phyloP scores from a whole-genome alignment of 53 echinoderm and acorn worm genomes.

The Temnopleurus reevesii region DNA sequence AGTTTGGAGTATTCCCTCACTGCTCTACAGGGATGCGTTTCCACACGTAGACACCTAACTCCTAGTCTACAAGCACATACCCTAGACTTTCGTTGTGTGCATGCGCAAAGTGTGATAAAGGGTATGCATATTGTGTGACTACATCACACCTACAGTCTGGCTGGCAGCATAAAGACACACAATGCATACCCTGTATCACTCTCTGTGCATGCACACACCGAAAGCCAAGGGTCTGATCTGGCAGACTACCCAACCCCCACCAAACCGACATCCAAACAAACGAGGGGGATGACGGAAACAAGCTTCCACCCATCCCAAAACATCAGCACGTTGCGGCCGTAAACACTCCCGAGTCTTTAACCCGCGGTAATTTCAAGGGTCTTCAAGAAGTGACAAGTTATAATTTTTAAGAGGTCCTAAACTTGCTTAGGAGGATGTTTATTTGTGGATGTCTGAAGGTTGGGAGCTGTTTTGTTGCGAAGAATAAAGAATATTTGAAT shows the following conservation, averaged over 20 bases:
- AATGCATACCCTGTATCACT: too few relatives aligned
- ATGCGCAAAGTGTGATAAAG: too few relatives aligned
- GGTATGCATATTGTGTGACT: too few relatives aligned
- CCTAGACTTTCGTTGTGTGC: too few relatives aligned
- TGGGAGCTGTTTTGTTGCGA: neutral
- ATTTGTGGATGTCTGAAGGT: constrained; percentile 12
- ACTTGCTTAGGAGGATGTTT: neutral
- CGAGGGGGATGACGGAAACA: neutral
- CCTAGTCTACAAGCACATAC: too few relatives aligned
- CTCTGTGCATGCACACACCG: too few relatives aligned
- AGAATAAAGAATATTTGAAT: constrained; percentile 22
- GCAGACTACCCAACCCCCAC: constrained; percentile 15
- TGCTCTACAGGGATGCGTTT: constrained; percentile 4
- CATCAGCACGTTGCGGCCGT: neutral
- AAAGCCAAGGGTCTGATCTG: too few relatives aligned
- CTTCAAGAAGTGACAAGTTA: constrained; percentile 21
- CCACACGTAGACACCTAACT: constrained; percentile 45
- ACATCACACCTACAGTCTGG: too few relatives aligned
- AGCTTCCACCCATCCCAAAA: neutral
- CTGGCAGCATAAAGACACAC: too few relatives aligned
- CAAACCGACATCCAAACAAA: neutral
- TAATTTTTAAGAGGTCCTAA: neutral
- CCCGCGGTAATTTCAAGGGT: neutral
- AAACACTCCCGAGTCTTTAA: neutral
- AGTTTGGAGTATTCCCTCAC: neutral